A percentile compares a stretch with the other conserved stretches of the same genome.
Evolutionary conservation across 1,140 invertebrate species (phyloP).

Genomic region (Agraylea sexmaculata): DNA sequence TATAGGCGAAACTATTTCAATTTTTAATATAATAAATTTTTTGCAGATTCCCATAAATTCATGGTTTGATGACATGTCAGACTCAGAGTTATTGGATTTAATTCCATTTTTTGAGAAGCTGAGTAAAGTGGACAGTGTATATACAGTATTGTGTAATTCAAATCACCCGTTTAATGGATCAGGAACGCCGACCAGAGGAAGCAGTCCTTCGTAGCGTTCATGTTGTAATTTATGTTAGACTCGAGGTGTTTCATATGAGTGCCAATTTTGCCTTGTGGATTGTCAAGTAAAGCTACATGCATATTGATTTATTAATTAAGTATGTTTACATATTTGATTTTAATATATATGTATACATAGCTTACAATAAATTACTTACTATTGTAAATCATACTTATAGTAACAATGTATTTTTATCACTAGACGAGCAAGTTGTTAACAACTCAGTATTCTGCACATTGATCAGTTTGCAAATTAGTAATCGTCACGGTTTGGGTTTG

Average conservation of each 20-base stretch:
- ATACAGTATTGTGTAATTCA: slow-evolving; percentile 80
- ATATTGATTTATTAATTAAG: neutral
- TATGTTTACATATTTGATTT: too few relatives aligned
- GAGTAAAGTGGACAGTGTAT: slow-evolving; percentile 88
- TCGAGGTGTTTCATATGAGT: slow-evolving; percentile 37
- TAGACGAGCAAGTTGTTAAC: too few relatives aligned
- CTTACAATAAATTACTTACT: too few relatives aligned
- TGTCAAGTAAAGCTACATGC: slow-evolving; percentile 19
- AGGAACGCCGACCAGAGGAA: slow-evolving; percentile 21
- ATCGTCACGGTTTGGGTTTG: too few relatives aligned
- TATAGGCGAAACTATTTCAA: neutral
- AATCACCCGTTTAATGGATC: slow-evolving; percentile 67
- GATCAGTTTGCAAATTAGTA: too few relatives aligned
- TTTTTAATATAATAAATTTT: slow-evolving; percentile 12
- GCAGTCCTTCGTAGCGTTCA: slow-evolving; percentile 30
- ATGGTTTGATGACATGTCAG: slow-evolving; percentile 96
- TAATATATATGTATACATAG: slow-evolving; percentile 6
- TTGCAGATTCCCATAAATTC: slow-evolving; percentile 87
- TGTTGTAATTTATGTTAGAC: slow-evolving; percentile 22
- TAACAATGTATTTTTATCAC: slow-evolving; percentile 20
- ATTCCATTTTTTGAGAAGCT: slow-evolving; percentile 94
- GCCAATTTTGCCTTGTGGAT: slow-evolving; percentile 45
- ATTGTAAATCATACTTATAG: slow-evolving; percentile 20
- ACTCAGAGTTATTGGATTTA: slow-evolving; percentile 86
- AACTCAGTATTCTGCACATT: too few relatives aligned